phyloP scores from a whole-genome alignment of 2,797 vertebrate genomes.

The Otus scops region DNA sequence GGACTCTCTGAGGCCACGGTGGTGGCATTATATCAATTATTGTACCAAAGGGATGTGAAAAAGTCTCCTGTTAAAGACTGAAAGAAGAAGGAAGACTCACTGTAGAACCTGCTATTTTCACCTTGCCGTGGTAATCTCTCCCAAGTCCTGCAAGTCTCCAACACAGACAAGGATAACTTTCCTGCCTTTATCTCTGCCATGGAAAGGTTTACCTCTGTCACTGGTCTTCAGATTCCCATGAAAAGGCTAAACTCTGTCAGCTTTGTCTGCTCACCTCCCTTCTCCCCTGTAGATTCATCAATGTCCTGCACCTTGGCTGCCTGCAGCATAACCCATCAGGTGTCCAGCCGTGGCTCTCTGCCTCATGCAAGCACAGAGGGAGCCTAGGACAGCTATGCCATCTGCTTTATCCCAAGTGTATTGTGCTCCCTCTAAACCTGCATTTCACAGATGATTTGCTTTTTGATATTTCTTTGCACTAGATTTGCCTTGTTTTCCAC shows the following conservation, averaged over 20 bases:
- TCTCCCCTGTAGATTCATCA: background rate
- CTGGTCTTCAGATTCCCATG: background rate
- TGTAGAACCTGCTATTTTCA: background rate
- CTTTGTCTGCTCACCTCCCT: background rate
- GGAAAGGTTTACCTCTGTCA: background rate
- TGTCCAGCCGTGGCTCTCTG: accelerated
- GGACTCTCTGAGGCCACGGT: background rate
- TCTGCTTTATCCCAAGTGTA: background rate
- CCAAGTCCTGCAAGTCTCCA: background rate
- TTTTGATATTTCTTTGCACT: background rate
- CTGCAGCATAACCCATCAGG: background rate
- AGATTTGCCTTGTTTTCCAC: background rate
- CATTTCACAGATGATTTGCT: background rate
- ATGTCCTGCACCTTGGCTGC: background rate
- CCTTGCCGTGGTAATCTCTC: background rate
- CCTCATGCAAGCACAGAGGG: background rate
- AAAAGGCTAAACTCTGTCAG: background rate
- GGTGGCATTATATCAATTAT: background rate
- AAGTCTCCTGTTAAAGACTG: background rate
- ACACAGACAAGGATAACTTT: background rate
- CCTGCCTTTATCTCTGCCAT: background rate
- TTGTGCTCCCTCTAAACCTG: background rate
- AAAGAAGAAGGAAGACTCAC: background rate
- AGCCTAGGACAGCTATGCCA: background rate
- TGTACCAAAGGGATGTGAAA: background rate